Base-by-base conservation (phyloP, 2,113 vertebrate species). In the Phrynosoma platyrhinos region DNA sequence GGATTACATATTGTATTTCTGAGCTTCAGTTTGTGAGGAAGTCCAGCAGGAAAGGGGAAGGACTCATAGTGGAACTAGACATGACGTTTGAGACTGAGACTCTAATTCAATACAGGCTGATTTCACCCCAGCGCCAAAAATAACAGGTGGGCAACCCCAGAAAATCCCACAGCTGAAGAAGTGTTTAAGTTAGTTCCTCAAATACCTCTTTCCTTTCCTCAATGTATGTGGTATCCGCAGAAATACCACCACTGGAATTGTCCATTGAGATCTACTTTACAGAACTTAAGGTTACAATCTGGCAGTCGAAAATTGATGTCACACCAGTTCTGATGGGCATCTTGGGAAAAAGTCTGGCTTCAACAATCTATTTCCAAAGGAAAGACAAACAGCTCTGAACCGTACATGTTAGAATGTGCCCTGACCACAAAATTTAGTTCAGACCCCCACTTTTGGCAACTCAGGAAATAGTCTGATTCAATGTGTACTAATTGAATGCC, bases 11-110 rank as follows among this genome's bases (percentile, higher is more conserved):
- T 83, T 87, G 36, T 36, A 13, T 66, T 91, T 47, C 36, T 86
- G 91, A 92, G 66, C 4, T 4, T 85, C 62, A 90, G 0, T 75
- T 90, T 90, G 66, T 84, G n/a, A 90, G 16, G 52, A 87, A 91
- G 83, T 87, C 53, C 77, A 83, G 2, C 20, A 81, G 40, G 71
- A 86, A 68, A 10, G 83, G 71, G 20, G 82, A 88, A 88, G 25
- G n/a, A 53, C 9, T 40, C 12, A 20, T 0, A 0, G 66, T 72
- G 91, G 71, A 36, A 85, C n/a, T 30, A 9, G 27, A 75, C 72
- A 76, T 77, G 27, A n/a, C 23, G 8, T 68, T 21, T 53, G 30
- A 36, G 21, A 62, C 83, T 85, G 66, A 86, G 90, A 88, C 87
- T 69, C 3, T 81, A 21, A 88, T 93, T 93, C 80, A 72, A 86